Percentiles rank a stretch among this genome's conserved stretches.
These are phyloP conservation scores for Avahi laniger DNA, from an alignment of 2,797 vertebrate genomes.

Conservation along the genomic window DNA sequence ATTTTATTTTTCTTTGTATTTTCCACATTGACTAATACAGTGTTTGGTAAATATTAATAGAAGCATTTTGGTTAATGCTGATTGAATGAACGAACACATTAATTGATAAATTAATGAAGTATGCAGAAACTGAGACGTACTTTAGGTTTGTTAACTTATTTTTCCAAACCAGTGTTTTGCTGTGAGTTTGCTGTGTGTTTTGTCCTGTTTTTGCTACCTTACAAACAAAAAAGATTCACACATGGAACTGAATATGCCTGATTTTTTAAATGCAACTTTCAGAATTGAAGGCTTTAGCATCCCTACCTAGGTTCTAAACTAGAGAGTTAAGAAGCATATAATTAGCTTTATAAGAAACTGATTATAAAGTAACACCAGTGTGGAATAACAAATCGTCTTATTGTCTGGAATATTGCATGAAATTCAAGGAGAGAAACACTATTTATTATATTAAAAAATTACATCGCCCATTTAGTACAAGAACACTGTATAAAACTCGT, in stretches of 20 bases:
- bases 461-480: not conserved
- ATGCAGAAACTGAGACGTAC: not conserved
- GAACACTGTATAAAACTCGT: not conserved
- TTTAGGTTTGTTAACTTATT: not conserved
- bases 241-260: not conserved
- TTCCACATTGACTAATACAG: not conserved
- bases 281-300: not conserved
- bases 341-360: conserved; percentile 47
- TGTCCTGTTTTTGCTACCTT: not conserved
- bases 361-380: conserved; percentile 8
- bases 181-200: not conserved
- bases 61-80: not conserved
- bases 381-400: conserved; percentile 8
- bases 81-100: not conserved
- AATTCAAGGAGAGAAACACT: not conserved
- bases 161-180: not conserved
- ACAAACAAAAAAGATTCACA: not conserved
- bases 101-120: not conserved
- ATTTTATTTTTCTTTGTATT: not conserved
- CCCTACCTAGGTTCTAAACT: not conserved
- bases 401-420: not conserved
- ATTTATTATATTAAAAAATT: not conserved
- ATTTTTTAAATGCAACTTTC: conserved; percentile 21
- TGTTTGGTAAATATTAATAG: not conserved
- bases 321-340: conserved; percentile 22